Evolutionary conservation across 2,113 vertebrate species (phyloP), one percentile per base, ranked within the genome.

Genomic region (Triplophysa dalaica): DNA sequence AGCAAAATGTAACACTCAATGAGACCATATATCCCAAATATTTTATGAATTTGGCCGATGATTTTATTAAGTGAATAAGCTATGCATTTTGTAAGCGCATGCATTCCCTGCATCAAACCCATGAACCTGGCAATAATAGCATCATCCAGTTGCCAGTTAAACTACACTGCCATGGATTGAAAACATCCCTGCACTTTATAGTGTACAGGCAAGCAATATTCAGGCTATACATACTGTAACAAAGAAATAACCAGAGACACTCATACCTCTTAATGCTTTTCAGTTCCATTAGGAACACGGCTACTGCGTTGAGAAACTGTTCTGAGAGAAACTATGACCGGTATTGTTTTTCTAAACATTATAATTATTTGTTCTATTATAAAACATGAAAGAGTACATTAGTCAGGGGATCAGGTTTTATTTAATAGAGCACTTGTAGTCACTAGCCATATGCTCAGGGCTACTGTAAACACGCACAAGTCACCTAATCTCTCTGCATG

Each of bases 401-500:
- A 70, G 38, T 43, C 60, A 66, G 65, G 75, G 65, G n/a, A 50
- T 68, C 58, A 66, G 52, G 29, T 77, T 50, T 50, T 65, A 48
- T 29, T 62, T 61, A 41, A 16, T 16, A 26, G 22, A 67, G 60
- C 45, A 2, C 63, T 56, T 19, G 62, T 33, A 72, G 45, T 74
- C 38, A 81, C 50, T 56, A 54, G 41, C 70, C 83, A 81, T 81
- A 84, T 76, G 76, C 81, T 79, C 21, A 66, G 33, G 33, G 5
- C 33, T 38, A 29, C 78, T 60, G 82, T 79, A 65, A 43, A 74
- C 74, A 76, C 60, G 60, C 80, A 79, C 77, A 80, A 82, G 77
- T 85, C 83, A 85, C 77, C 41, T 84, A 82, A 84, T 82, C 80
- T 76, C 83, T 0, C 83, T 50, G 66, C 52, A 14, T 79, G 83